Percentiles rank a stretch among this genome's conserved stretches.
These are phyloP conservation scores for Hemicordylus capensis DNA, from an alignment of 2,113 vertebrate genomes.

Conservation along the genomic window DNA sequence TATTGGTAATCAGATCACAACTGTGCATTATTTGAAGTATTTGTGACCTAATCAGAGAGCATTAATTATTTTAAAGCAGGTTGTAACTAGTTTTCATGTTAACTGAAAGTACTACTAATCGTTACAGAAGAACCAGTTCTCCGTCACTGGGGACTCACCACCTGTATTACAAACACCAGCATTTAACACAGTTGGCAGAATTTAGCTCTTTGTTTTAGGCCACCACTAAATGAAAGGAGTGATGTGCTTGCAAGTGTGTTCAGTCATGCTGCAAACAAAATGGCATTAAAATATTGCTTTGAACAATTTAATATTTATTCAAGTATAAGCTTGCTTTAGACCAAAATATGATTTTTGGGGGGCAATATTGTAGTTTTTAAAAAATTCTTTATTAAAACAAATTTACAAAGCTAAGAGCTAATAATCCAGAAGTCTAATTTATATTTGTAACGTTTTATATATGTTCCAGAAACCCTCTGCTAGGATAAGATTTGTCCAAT, in stretches of 20 bases:
- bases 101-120: neutral
- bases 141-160: neutral
- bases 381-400: no score
- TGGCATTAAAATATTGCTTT: neutral
- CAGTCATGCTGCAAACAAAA: neutral
- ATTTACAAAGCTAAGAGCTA: no score
- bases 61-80: neutral
- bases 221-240: neutral
- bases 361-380: no score
- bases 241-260: neutral
- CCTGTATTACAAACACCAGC: neutral
- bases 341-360: neutral
- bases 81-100: slow-evolving; percentile 3
- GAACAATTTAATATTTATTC: neutral
- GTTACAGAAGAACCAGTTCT: neutral
- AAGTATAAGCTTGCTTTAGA: neutral
- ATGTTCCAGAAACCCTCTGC: no score
- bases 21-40: neutral
- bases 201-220: neutral
- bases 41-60: neutral
- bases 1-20: slow-evolving; percentile 27
- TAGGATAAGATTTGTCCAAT: neutral
- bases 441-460: neutral
- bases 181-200: slow-evolving; percentile 5
- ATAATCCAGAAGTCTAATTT: no score